A percentile compares a stretch with the other conserved stretches of the same genome.
Evolutionary conservation across 2,797 vertebrate species (phyloP).

Genomic region (Coregonus sp.): DNA sequence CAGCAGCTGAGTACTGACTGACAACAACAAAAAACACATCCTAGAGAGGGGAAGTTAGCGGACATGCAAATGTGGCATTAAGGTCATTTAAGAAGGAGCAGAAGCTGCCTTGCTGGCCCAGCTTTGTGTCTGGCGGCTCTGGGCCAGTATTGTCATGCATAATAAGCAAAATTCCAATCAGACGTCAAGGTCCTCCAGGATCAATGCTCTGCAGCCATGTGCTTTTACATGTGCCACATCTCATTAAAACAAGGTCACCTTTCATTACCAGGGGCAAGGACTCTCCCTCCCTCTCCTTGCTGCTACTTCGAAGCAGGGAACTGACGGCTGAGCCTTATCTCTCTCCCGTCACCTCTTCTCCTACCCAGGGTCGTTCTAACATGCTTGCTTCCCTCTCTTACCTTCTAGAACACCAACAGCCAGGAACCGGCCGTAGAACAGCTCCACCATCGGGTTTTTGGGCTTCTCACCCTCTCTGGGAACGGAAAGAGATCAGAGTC

Average conservation of each 20-base stretch:
- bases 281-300: conserved; percentile 38
- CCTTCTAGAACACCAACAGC: conserved; percentile 97
- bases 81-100: conserved; percentile 57
- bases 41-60: conserved; percentile 33
- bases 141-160: conserved; percentile 72
- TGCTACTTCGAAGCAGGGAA: not conserved
- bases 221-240: conserved; percentile 58
- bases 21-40: not conserved
- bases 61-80: conserved; percentile 68
- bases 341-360: not conserved
- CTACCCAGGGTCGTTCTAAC: no score
- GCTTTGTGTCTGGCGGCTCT: conserved; percentile 60
- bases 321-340: conserved; percentile 2
- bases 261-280: conserved; percentile 65
- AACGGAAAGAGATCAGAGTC: conserved; percentile 2
- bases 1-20: not conserved
- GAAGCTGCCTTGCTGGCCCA: conserved; percentile 51
- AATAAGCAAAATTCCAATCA: conserved; percentile 76
- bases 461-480: conserved; percentile 94
- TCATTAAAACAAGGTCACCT: conserved; percentile 75
- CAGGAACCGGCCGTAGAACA: conserved; percentile 96
- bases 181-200: conserved; percentile 68
- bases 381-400: conserved; percentile 53
- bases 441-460: conserved; percentile 98
- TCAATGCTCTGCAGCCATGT: conserved; percentile 59